These are phyloP conservation scores for Antheraea yamamai DNA, from an alignment of 2,888 invertebrate genomes.

Conservation along the genomic window DNA sequence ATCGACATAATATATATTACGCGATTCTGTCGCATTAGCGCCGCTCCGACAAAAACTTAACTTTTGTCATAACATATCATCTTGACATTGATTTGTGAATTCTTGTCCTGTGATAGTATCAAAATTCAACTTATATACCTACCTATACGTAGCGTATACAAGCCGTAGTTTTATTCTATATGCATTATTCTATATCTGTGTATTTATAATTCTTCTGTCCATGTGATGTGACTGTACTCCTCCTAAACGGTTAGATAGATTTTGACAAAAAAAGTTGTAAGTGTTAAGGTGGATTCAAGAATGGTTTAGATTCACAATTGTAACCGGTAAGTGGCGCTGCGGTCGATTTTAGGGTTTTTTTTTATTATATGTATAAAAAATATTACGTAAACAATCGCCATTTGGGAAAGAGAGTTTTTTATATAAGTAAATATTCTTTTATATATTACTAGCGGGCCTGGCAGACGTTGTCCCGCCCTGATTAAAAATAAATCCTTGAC, in stretches of 20 bases:
- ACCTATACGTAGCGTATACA: constrained; percentile 2
- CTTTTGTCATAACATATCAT: constrained; percentile 40
- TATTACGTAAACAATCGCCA: neutral
- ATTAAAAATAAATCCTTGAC: too few relatives aligned
- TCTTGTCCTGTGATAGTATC: constrained; percentile 39
- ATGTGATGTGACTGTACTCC: too few relatives aligned
- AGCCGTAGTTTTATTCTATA: neutral
- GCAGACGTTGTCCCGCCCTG: too few relatives aligned
- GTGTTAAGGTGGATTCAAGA: too few relatives aligned
- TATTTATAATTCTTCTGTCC: neutral
- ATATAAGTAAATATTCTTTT: too few relatives aligned
- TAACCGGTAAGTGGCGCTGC: too few relatives aligned
- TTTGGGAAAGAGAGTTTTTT: neutral
- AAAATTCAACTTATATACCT: constrained; percentile 16
- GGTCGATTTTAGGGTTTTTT: too few relatives aligned
- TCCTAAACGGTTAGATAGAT: too few relatives aligned
- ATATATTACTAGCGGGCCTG: too few relatives aligned
- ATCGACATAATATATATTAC: constrained; percentile 17
- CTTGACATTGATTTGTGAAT: constrained; percentile 35
- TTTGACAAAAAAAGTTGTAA: too few relatives aligned
- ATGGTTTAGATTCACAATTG: too few relatives aligned
- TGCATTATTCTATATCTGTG: neutral
- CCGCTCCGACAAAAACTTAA: constrained; percentile 36
- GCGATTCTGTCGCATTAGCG: constrained; percentile 22
- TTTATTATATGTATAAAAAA: neutral